phyloP scores from a whole-genome alignment of 1,140 invertebrate genomes.

The Rhagoletis pomonella region DNA sequence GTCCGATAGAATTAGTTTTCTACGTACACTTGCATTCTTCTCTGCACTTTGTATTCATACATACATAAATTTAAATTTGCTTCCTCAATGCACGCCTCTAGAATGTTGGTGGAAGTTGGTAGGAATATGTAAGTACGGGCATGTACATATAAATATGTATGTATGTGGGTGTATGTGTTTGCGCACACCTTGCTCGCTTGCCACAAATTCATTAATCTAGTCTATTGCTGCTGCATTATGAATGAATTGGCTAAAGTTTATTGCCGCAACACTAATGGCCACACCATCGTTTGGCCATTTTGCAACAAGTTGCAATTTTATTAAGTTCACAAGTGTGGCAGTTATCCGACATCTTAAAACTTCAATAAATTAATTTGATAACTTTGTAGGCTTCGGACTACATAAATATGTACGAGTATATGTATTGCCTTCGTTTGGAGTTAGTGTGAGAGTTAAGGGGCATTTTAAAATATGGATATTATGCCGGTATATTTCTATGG shows the following conservation, averaged over 20 bases:
- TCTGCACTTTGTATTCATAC: constrained; percentile 13
- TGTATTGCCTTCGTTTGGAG: background rate
- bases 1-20: constrained; percentile 23
- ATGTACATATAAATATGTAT: too few species aligned
- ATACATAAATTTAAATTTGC: constrained; percentile 13
- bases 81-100: background rate
- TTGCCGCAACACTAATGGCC: constrained; percentile 14
- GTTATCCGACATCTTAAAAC: constrained; percentile 43
- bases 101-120: background rate
- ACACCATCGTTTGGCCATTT: constrained; percentile 19
- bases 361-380: constrained; percentile 49
- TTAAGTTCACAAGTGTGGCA: constrained; percentile 28
- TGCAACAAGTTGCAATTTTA: constrained; percentile 36
- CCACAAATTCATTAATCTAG: constrained; percentile 44
- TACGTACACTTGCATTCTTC: background rate
- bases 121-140: background rate
- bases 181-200: background rate
- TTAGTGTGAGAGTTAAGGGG: too few species aligned
- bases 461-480: too few species aligned
- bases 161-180: background rate
- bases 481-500: too few species aligned
- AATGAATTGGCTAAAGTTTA: constrained; percentile 50
- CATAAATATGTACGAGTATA: too few species aligned
- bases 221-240: constrained; percentile 47
- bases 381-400: background rate